Evolutionary conservation across 2,888 invertebrate genomes (phyloP).

Genomic region (Trissoscelio sp.): DNA sequence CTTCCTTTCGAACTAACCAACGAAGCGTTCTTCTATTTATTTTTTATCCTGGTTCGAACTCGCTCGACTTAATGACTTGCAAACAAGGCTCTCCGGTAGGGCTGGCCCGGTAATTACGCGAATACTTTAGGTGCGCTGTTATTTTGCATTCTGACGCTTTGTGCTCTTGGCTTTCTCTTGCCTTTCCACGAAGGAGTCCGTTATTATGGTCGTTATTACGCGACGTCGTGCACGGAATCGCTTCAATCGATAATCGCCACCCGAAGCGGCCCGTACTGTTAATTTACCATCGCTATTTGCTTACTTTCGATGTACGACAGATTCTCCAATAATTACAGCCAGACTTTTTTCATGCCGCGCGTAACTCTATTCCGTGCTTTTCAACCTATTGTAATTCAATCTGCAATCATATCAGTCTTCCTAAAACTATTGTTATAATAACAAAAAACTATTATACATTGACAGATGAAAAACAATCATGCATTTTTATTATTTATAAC

Average conservation of each 20-base stretch:
- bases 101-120: slow-evolving; percentile 73
- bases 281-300: slow-evolving; percentile 63
- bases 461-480: background rate
- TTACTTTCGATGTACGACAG: slow-evolving; percentile 55
- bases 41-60: slow-evolving; percentile 64
- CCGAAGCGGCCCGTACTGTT: slow-evolving; percentile 43
- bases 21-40: slow-evolving; percentile 67
- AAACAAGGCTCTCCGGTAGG: slow-evolving; percentile 71
- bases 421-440: slow-evolving; percentile 2
- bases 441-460: too few relatives aligned
- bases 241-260: slow-evolving; percentile 65
- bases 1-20: slow-evolving; percentile 68
- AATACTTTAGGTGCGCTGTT: slow-evolving; percentile 70
- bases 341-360: slow-evolving; percentile 21
- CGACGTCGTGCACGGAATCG: slow-evolving; percentile 67
- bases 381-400: slow-evolving; percentile 18
- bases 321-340: slow-evolving; percentile 48
- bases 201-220: slow-evolving; percentile 67
- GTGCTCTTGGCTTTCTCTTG: slow-evolving; percentile 64
- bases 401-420: background rate
- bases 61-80: slow-evolving; percentile 74
- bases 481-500: too few relatives aligned
- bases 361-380: slow-evolving; percentile 35
- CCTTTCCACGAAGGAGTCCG: slow-evolving; percentile 63
- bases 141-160: slow-evolving; percentile 68